Conservation (phyloP, 2,888 invertebrate genomes). For the Poecilus cupreus region DNA sequence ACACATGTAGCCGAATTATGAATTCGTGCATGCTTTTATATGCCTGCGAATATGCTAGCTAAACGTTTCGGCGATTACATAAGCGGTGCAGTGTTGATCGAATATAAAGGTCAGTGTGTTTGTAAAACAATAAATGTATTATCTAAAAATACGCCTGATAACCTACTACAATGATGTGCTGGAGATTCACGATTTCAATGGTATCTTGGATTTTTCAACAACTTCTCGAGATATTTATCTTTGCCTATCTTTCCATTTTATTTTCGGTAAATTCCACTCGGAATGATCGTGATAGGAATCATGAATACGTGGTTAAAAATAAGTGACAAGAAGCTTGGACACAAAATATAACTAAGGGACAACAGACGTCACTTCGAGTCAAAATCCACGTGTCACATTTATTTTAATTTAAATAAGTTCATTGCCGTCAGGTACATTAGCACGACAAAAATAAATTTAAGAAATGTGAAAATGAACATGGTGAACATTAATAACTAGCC, state of each 20-base stretch:
- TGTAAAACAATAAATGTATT: conserved; percentile 41
- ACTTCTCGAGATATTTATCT: conserved; percentile 15
- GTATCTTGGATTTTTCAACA: not conserved
- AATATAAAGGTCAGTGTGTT: conserved; percentile 48
- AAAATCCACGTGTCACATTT: conserved; percentile 41
- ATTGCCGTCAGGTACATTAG: conserved; percentile 48
- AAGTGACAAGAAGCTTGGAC: conserved; percentile 10
- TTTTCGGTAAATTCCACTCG: conserved; percentile 1
- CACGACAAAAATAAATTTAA: conserved; percentile 41
- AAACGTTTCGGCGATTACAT: conserved; percentile 11
- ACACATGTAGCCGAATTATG: not conserved
- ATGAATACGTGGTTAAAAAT: conserved; percentile 34
- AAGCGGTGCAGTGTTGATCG: conserved; percentile 28
- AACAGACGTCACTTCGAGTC: conserved; percentile 1
- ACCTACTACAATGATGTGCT: not conserved
- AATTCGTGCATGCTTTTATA: conserved; percentile 25
- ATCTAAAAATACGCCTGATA: conserved; percentile 28
- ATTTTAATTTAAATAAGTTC: conserved; percentile 53
- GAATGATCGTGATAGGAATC: not conserved
- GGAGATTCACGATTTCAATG: not conserved
- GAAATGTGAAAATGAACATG: conserved; percentile 14
- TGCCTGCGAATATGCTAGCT: not conserved
- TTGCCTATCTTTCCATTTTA: conserved; percentile 18
- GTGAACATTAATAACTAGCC: conserved; percentile 14
- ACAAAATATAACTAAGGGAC: not conserved